Evolutionary conservation across 2,888 invertebrate species (phyloP).

Genomic region (Trachelus iudaicus): DNA sequence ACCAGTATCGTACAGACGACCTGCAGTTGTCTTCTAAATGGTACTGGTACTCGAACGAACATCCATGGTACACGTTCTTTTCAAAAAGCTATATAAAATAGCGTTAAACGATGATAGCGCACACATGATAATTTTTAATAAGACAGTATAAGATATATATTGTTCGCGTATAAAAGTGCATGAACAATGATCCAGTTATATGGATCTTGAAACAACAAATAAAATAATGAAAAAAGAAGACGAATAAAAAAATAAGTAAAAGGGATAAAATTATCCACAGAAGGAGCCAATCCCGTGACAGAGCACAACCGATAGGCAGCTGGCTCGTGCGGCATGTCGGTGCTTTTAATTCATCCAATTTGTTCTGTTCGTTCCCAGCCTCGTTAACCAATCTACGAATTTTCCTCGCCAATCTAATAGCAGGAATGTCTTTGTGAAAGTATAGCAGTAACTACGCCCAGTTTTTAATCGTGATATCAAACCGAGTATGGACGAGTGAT

Average conservation of each 20-base stretch:
- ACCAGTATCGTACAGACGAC: no score
- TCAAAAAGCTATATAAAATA: no score
- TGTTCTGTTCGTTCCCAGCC: slow-evolving; percentile 39
- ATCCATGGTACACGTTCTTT: no score
- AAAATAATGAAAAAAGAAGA: no score
- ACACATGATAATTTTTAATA: no score
- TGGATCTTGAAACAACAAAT: slow-evolving; percentile 54
- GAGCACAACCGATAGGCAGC: slow-evolving; percentile 43
- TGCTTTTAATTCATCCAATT: slow-evolving; percentile 55
- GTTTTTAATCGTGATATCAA: neutral
- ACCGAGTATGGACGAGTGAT: neutral
- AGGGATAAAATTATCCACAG: neutral
- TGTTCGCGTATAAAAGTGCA: slow-evolving; percentile 43
- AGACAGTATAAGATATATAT: no score
- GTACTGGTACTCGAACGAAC: no score
- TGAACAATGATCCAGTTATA: slow-evolving; percentile 55
- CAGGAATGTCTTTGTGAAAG: neutral
- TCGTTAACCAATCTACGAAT: slow-evolving; percentile 57
- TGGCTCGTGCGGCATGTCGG: slow-evolving; percentile 32
- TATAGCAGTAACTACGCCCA: neutral
- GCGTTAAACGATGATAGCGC: no score
- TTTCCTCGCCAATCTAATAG: slow-evolving; percentile 54
- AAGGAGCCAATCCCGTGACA: slow-evolving; percentile 43
- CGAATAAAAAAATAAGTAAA: neutral
- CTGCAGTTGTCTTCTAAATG: no score